A percentile compares a stretch with the other conserved stretches of the same genome.
Conservation (phyloP, 2,888 invertebrate genomes). For the Ennomos quercinarius region DNA sequence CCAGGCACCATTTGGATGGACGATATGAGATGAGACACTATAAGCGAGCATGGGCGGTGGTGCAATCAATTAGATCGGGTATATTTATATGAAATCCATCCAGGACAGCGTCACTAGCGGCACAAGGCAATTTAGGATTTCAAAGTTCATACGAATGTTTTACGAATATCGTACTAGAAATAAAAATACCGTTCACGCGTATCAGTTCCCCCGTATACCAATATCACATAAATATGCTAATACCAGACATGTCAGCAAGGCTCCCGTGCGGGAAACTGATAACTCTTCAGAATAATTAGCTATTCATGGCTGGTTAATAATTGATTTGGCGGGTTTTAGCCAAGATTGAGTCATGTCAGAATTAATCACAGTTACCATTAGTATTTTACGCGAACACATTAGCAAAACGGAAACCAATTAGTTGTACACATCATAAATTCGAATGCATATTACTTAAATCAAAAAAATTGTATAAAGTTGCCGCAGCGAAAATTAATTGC, state of each 20-base stretch:
- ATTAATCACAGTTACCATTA: slow-evolving; percentile 18
- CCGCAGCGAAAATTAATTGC: slow-evolving; percentile 10
- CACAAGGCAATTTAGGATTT: too few species aligned
- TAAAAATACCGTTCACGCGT: too few species aligned
- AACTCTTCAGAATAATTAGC: slow-evolving; percentile 23
- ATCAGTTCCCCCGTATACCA: too few species aligned
- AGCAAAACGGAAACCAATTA: not conserved
- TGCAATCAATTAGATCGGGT: too few species aligned
- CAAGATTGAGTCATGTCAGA: slow-evolving; percentile 13
- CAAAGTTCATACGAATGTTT: too few species aligned
- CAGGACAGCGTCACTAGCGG: too few species aligned
- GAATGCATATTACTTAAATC: not conserved
- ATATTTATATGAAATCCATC: too few species aligned
- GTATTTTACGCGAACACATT: not conserved
- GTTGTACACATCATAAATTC: too few species aligned
- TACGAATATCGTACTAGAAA: not conserved
- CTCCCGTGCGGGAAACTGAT: slow-evolving; percentile 8
- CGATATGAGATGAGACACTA: too few species aligned
- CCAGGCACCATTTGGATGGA: too few species aligned
- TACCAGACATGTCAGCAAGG: slow-evolving; percentile 7
- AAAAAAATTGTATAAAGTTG: slow-evolving; percentile 9
- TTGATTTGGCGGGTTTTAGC: slow-evolving; percentile 20
- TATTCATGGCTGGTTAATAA: slow-evolving; percentile 26
- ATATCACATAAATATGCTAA: not conserved
- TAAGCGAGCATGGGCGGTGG: too few species aligned